Base-by-base conservation (phyloP, 1,140 invertebrate species). In the Polypedilum vanderplanki region DNA sequence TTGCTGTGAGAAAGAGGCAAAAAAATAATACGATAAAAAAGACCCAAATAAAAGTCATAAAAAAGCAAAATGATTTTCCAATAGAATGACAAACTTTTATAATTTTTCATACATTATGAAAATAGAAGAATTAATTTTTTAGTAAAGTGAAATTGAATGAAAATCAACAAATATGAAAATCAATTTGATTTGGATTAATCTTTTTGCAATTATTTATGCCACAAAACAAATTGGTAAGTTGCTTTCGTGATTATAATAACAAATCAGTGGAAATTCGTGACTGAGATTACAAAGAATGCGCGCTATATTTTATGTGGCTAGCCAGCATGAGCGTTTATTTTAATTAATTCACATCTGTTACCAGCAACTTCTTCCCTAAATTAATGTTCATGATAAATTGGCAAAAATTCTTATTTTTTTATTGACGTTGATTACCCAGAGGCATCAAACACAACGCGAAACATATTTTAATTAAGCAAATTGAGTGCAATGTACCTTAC, bases 241-340 rank as follows among this genome's bases (percentile, higher is more conserved):
- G 9, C 10, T 57, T 57, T 57, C 12, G 46, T 57, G 46, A 57
- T 57, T 57, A 57, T 57, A 57, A 9, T 57, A 4, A 57, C 46
- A 57, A 57, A 57, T 57, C n/a, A 57, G 46, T n/a, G 46, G n/a
- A 57, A 57, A 57, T 57, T 57, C 46, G 46, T 57, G 46, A 57
- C 46, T 46, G 15, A 12, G 15, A 57, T 33, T 33, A 33, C 3
- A 57, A 57, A 57, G 46, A 15, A 57, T 12, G 46, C 46, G 12
- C n/a, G 46, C n/a, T 12, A 12, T n/a, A n/a, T n/a, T n/a, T n/a
- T n/a, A n/a, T 57, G 46, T 15, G 46, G 46, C 12, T 12, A 57
- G 46, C 46, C 46, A 46, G 41, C 41, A 46, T 46, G 15, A 46
- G 8, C 41, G 46, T 57, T 15, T 57, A n/a, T 12, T 57, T 57